Evolutionary conservation across 2,888 invertebrate genomes (phyloP), one percentile per base, ranked within the genome.

Genomic region (Andrena flavipes): DNA sequence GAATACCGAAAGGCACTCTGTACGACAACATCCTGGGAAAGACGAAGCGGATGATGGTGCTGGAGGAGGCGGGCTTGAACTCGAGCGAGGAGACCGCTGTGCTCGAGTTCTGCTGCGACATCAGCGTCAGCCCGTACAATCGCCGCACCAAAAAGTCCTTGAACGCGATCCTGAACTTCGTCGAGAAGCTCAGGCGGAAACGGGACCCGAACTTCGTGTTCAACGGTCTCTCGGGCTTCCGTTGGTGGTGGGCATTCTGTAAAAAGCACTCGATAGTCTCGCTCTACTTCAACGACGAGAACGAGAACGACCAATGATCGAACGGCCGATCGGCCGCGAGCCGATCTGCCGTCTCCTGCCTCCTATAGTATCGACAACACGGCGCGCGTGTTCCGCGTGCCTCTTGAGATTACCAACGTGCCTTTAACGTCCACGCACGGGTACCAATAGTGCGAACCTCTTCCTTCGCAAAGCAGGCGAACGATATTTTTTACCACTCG

Each of bases 161-260:
- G 2, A 94, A 94, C 76, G 95, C 96, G 65, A 95, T 97, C 16
- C 91, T 97, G 59, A 94, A 94, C 65, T 97, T 95, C 90, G 96
- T 97, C n/a, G 96, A 96, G 90, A 96, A 95, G 87, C 91, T 97
- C 76, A 94, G 95, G 88, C 94, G 95, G 60, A 90, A 93, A 51
- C 94, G 96, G 82, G 96, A 96, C 79, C 96, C 96, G 2, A 95
- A 94, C 83, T 97, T 97, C 91, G 94, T 95, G 82, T 96, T 97
- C 90, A 95, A 95, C 75, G 96, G 96, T n/a, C 94, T 96, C n/a
- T 95, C 96, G 29, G 97, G 97, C 0, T 97, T 96, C 90, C 94
- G 96, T 16, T 97, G 97, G 97, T 97, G 97, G 97, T 97, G 97
- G 97, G 97, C 97, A 0, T 97, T 97, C 90, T 97, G 97, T 94